Conservation (phyloP, 2,888 invertebrate species). For the Incurvaria masculella region DNA sequence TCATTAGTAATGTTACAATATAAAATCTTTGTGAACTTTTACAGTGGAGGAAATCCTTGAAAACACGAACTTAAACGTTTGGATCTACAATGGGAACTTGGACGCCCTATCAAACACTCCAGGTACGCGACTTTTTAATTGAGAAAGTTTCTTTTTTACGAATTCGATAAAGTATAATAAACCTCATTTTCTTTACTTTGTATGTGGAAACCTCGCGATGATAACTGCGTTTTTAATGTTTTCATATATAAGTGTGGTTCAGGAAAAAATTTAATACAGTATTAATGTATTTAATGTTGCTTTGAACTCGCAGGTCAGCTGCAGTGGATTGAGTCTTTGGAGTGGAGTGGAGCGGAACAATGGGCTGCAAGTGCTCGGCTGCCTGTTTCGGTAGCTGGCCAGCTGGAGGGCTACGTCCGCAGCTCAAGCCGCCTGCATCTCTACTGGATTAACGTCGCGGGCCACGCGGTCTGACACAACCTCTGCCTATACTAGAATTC, state of each 20-base stretch:
- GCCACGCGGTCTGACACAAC: slow-evolving; percentile 75
- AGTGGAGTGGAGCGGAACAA: slow-evolving; percentile 56
- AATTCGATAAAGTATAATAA: too few species aligned
- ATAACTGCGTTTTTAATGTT: too few species aligned
- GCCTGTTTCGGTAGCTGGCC: slow-evolving; percentile 53
- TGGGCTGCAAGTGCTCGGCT: slow-evolving; percentile 56
- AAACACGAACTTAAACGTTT: slow-evolving; percentile 60
- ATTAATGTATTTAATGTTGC: too few species aligned
- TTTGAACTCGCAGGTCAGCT: slow-evolving; percentile 64
- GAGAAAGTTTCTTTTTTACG: too few species aligned
- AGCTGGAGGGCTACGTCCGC: slow-evolving; percentile 70
- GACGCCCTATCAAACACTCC: slow-evolving; percentile 82
- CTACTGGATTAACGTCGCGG: slow-evolving; percentile 76
- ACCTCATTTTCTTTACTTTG: too few species aligned
- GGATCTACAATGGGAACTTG: slow-evolving; percentile 74
- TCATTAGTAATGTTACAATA: neutral
- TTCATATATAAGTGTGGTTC: too few species aligned
- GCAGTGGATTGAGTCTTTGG: slow-evolving; percentile 69
- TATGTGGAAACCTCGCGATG: too few species aligned
- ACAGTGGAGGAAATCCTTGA: slow-evolving; percentile 66
- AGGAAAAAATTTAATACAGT: too few species aligned
- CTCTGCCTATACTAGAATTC: too few species aligned
- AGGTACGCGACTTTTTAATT: slow-evolving; percentile 59
- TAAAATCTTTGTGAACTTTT: slow-evolving; percentile 19
- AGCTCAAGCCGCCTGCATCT: slow-evolving; percentile 62